phyloP scores from a whole-genome alignment of 1,140 invertebrate species.

The Rhynchophorus ferrugineus region DNA sequence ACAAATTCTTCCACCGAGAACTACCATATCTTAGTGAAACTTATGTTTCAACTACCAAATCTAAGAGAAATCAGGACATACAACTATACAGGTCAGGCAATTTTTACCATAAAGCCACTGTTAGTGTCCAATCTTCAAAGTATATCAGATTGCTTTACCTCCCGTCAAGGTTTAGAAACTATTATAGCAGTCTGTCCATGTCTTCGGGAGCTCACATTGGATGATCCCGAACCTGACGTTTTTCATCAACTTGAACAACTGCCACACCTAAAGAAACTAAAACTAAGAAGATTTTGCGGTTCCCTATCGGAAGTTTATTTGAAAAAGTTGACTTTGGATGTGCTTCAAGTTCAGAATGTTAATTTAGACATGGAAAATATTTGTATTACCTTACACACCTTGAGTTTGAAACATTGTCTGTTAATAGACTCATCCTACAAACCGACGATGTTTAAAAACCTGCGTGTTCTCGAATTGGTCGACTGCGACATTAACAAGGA shows the following conservation, averaged over 20 bases:
- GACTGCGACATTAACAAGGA: slow-evolving; percentile 49
- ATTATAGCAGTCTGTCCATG: slow-evolving; percentile 51
- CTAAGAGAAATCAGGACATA: slow-evolving; percentile 54
- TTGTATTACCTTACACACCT: slow-evolving; percentile 48
- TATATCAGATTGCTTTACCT: slow-evolving; percentile 52
- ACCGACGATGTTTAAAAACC: slow-evolving; percentile 44
- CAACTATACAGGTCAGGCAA: slow-evolving; percentile 52
- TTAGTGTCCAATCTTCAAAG: slow-evolving; percentile 40
- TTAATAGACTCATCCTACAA: not conserved
- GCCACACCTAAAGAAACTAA: slow-evolving; percentile 46
- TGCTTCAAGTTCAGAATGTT: slow-evolving; percentile 42
- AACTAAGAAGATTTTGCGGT: slow-evolving; percentile 48
- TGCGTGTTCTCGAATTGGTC: slow-evolving; percentile 55
- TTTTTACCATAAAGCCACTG: slow-evolving; percentile 44
- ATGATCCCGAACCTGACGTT: slow-evolving; percentile 48
- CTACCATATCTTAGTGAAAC: slow-evolving; percentile 42
- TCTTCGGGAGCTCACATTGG: slow-evolving; percentile 53
- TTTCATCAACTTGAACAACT: slow-evolving; percentile 48
- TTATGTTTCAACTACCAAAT: slow-evolving; percentile 52
- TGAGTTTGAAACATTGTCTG: slow-evolving; percentile 4
- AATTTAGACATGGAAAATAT: slow-evolving; percentile 51
- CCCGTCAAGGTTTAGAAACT: slow-evolving; percentile 46
- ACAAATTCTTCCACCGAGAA: slow-evolving; percentile 40
- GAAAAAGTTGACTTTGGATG: slow-evolving; percentile 48
- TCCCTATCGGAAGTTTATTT: slow-evolving; percentile 47